Evolutionary conservation across 2,888 invertebrate genomes (phyloP), one percentile per base, ranked within the genome.

Genomic region (Lycocerus yunnanus): DNA sequence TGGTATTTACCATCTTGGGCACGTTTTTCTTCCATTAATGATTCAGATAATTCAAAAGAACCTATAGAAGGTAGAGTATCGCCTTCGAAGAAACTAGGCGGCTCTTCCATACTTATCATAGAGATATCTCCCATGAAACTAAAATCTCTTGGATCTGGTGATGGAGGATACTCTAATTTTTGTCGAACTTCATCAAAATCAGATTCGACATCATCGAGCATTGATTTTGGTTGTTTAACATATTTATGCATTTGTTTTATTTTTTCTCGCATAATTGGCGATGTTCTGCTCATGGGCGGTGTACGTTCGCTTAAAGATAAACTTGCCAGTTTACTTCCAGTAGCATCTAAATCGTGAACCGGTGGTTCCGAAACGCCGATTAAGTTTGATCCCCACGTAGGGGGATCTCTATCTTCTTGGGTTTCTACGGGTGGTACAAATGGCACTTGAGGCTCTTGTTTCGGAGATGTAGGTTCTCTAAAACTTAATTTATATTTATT

Each of bases 331-430:
- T 3, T 15, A 11, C 20, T 65, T 15, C 6, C n/a, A 6, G 65
- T 18, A 18, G 43, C 20, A 14, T 11, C 15, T 10, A 13, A 11
- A 14, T 70, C 65, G 21, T 8, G 15, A 15, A 66, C 59, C 0
- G 78, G 76, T 43, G 77, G 73, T 65, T 83, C 84, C 15, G 78
- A 76, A 2, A 86, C 84, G 15, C 85, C 81, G 16, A 86, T 78
- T 15, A 86, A 79, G 76, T 86, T 87, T 2, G 86, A 86, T 21
- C 86, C 86, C 87, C 87, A 87, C 3, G 84, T 85, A 14, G 86
- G 85, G 1, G 84, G 82, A 5, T 76, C 71, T 63, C 61, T 63
- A n/a, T 18, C 61, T 18, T 63, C 61, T n/a, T 10, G 73, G 67
- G 6, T 77, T 43, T 43, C 72, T 0, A 76, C 69, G 15, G 75